phyloP scores from a whole-genome alignment of 1,140 invertebrate species.

The honey bee (Apis mellifera) region DNA sequence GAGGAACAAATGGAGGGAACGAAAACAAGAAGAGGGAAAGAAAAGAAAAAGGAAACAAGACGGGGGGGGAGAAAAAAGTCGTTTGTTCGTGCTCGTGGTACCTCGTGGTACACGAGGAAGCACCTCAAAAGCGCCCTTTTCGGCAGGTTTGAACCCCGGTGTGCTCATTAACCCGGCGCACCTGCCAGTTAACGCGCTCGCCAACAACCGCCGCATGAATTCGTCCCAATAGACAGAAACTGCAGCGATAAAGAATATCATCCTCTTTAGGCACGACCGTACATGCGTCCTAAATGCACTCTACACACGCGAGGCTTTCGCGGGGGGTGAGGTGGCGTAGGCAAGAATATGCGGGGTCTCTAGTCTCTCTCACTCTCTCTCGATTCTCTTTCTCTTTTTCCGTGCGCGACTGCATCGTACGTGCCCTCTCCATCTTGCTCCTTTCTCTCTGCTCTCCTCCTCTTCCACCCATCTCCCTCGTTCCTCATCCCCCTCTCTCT shows the following conservation, averaged over 20 bases:
- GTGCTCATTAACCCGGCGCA: slow-evolving; percentile 53
- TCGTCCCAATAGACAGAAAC: slow-evolving; percentile 63
- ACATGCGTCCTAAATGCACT: slow-evolving; percentile 72
- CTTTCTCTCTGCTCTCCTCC: slow-evolving; percentile 14
- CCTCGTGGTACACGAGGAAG: slow-evolving; percentile 31
- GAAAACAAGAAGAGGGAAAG: too few species aligned
- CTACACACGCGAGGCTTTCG: slow-evolving; percentile 69
- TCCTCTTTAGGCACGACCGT: slow-evolving; percentile 60
- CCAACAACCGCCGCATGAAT: slow-evolving; percentile 55
- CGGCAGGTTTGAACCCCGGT: slow-evolving; percentile 38
- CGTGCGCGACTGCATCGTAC: slow-evolving; percentile 41
- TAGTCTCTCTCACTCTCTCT: not conserved
- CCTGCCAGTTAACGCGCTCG: slow-evolving; percentile 63
- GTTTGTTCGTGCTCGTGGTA: slow-evolving; percentile 11
- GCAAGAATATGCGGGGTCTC: slow-evolving; percentile 53
- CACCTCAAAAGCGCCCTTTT: slow-evolving; percentile 35
- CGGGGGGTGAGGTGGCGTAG: slow-evolving; percentile 35
- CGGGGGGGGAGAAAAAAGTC: not conserved
- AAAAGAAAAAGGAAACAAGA: not conserved
- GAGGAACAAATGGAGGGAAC: not conserved
- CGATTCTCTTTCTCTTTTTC: slow-evolving; percentile 2
- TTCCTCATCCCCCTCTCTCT: slow-evolving; percentile 28
- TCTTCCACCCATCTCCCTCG: slow-evolving; percentile 13
- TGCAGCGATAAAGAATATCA: slow-evolving; percentile 66
- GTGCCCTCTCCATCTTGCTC: slow-evolving; percentile 36